Evolutionary conservation across 2,797 vertebrate genomes (phyloP).

Genomic region (Pipistrellus pygmaeus): DNA sequence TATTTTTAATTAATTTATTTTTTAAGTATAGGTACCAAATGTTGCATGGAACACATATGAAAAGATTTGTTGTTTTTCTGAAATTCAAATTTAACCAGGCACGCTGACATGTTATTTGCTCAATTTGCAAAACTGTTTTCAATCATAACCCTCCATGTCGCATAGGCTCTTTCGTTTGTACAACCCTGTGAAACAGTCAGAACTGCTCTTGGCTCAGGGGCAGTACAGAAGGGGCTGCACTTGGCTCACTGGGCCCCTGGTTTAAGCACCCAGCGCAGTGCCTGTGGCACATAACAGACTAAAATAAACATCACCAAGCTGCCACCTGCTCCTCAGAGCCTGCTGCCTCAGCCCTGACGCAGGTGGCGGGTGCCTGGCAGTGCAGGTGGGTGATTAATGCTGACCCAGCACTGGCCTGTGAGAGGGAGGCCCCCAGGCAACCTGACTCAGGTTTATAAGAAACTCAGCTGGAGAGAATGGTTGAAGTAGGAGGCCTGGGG

Average conservation of each 20-base stretch:
- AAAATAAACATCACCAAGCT: neutral
- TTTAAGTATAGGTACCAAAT: neutral
- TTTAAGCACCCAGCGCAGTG: neutral
- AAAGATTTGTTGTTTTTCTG: neutral
- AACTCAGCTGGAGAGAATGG: neutral
- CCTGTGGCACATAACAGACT: neutral
- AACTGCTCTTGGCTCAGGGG: neutral
- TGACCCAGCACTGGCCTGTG: neutral
- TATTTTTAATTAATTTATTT: neutral
- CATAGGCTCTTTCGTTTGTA: neutral
- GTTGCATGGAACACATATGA: neutral
- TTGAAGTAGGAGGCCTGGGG: neutral
- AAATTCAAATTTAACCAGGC: neutral
- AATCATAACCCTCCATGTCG: neutral
- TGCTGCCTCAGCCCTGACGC: neutral
- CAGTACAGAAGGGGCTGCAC: rapidly evolving
- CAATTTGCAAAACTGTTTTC: neutral
- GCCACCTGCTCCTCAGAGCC: neutral
- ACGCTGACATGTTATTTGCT: constrained; percentile 17
- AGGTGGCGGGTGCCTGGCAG: rapidly evolving
- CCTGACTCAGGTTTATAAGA: neutral
- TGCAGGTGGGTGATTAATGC: neutral
- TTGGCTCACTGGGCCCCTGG: neutral
- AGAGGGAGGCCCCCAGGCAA: neutral
- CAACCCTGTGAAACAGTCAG: neutral